Conservation (phyloP, 2,113 vertebrate species). For the Synchiropus splendidus region DNA sequence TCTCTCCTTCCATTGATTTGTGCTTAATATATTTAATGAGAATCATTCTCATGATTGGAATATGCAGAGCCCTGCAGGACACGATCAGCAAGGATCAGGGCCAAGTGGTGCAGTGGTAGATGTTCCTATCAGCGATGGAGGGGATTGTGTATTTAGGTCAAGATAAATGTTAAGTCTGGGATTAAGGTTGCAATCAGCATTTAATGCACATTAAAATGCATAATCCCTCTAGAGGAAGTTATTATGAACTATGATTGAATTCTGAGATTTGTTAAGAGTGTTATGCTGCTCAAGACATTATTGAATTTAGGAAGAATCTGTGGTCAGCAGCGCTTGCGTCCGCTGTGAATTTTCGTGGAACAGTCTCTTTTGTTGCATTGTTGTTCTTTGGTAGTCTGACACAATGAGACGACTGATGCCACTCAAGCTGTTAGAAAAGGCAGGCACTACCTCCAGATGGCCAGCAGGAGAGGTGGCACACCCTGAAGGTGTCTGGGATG, state of each 20-base stretch:
- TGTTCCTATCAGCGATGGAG: constrained; percentile 15
- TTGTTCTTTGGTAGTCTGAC: too few relatives aligned
- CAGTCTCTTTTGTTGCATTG: too few relatives aligned
- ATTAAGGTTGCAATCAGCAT: constrained; percentile 48
- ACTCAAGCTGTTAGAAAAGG: too few relatives aligned
- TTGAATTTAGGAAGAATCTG: constrained; percentile 2
- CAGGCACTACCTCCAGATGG: too few relatives aligned
- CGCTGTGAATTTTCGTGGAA: too few relatives aligned
- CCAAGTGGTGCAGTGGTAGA: constrained; percentile 1
- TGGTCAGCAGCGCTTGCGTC: too few relatives aligned
- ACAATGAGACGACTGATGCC: too few relatives aligned
- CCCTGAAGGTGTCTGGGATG: too few relatives aligned
- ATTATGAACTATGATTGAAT: constrained; percentile 38
- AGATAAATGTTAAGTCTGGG: constrained; percentile 38
- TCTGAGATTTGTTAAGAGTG: constrained; percentile 14
- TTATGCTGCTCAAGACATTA: constrained; percentile 4
- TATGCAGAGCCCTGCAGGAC: constrained; percentile 8
- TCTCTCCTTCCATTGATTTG: constrained; percentile 27
- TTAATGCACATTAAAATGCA: constrained; percentile 35
- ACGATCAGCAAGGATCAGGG: constrained; percentile 2
- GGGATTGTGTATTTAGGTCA: constrained; percentile 41
- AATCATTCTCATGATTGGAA: constrained; percentile 26
- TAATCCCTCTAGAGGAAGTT: constrained; percentile 45
- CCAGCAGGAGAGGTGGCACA: too few relatives aligned
- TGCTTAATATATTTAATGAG: constrained; percentile 41